Conservation (phyloP, 92 coral and sea anemone species). For the Chrysogorgia sp. region DNA sequence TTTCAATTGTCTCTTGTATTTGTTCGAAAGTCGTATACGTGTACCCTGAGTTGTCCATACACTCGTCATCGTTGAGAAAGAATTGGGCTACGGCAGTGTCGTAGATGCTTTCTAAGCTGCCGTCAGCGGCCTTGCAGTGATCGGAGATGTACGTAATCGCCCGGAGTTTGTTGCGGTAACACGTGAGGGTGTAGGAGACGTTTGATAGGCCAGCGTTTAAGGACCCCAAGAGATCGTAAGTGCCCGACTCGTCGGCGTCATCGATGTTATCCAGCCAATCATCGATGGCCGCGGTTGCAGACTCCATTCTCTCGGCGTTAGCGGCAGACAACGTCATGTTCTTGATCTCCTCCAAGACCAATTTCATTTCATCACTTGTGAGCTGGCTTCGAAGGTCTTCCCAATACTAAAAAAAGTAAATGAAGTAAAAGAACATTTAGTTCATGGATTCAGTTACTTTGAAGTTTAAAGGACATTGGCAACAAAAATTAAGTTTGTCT, state of each 20-base stretch:
- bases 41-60: background rate
- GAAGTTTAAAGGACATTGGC: too few species aligned
- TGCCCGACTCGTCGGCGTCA: background rate
- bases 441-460: too few species aligned
- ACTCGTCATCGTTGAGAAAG: slow-evolving; percentile 6
- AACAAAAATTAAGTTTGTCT: too few species aligned
- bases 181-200: slow-evolving; percentile 1
- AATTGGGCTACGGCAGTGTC: background rate
- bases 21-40: slow-evolving; percentile 8
- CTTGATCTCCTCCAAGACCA: slow-evolving; percentile 1
- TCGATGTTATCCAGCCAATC: background rate
- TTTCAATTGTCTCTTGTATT: background rate
- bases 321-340: slow-evolving; percentile 7
- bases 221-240: background rate
- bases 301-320: background rate
- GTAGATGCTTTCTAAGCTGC: background rate
- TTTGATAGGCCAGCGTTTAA: background rate
- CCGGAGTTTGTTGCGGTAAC: slow-evolving; percentile 21
- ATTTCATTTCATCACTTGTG: background rate
- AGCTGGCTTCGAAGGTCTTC: background rate
- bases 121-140: background rate
- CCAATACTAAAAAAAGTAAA: background rate
- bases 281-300: background rate
- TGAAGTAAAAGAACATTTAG: too few species aligned
- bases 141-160: slow-evolving; percentile 1